Evolutionary conservation across 2,888 invertebrate genomes (phyloP).

Genomic region (Zelleria hepariella): DNA sequence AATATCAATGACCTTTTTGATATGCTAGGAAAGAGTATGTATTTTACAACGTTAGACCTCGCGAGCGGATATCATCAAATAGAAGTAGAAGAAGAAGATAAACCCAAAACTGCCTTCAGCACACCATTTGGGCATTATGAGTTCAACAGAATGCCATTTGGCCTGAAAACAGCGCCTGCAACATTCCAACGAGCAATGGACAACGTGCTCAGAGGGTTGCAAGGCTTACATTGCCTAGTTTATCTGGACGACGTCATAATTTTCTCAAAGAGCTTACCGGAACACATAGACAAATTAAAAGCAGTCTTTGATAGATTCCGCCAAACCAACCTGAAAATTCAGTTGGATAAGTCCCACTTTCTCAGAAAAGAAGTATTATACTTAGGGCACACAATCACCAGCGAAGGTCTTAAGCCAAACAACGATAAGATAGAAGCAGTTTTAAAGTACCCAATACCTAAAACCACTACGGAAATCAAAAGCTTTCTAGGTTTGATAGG

Average conservation of each 20-base stretch:
- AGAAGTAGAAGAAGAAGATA: slow-evolving; percentile 21
- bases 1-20: slow-evolving; percentile 13
- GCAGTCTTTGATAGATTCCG: slow-evolving; percentile 11
- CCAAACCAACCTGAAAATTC: slow-evolving; percentile 5
- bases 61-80: slow-evolving; percentile 39
- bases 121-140: too few relatives aligned
- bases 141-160: too few relatives aligned
- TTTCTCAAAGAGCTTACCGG: slow-evolving; percentile 14
- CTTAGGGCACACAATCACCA: too few relatives aligned
- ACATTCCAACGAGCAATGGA: too few relatives aligned
- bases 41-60: slow-evolving; percentile 33
- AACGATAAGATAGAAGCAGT: slow-evolving; percentile 21
- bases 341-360: slow-evolving; percentile 8
- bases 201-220: too few relatives aligned
- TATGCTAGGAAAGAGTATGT: slow-evolving; percentile 27
- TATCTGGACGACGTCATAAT: slow-evolving; percentile 24
- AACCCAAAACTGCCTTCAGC: slow-evolving; percentile 33
- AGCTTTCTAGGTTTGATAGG: slow-evolving; percentile 20
- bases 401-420: slow-evolving; percentile 21
- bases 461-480: slow-evolving; percentile 21
- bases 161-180: too few relatives aligned
- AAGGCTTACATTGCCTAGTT: slow-evolving; percentile 17
- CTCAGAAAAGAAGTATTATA: slow-evolving; percentile 11
- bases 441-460: slow-evolving; percentile 18
- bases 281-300: slow-evolving; percentile 4